phyloP scores from a whole-genome alignment of 2,113 vertebrate genomes.

The Nymphicus hollandicus region DNA sequence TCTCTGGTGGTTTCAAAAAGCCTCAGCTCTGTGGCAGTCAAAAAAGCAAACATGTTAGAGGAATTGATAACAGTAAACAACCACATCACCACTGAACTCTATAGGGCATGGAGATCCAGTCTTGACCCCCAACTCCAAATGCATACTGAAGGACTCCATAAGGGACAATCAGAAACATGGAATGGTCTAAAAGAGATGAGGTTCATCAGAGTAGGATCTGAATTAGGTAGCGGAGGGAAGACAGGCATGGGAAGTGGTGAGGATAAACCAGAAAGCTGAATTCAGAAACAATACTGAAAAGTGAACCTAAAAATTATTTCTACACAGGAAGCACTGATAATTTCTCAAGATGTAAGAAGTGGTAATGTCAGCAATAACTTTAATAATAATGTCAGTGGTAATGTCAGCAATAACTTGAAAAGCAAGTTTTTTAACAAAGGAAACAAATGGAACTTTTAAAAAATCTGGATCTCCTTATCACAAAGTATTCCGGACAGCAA shows the following conservation, averaged over 20 bases:
- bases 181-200: accelerated
- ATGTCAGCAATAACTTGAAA: background rate
- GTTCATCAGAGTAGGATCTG: background rate
- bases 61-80: background rate
- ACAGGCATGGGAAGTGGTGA: background rate
- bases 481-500: background rate
- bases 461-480: background rate
- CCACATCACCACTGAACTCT: accelerated
- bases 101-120: background rate
- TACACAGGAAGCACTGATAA: background rate
- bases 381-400: too few relatives aligned
- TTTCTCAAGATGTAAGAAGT: background rate
- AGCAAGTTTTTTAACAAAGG: background rate
- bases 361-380: accelerated
- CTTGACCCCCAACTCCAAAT: accelerated
- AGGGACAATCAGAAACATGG: background rate
- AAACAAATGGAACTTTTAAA: background rate
- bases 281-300: background rate
- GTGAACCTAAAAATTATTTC: background rate
- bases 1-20: background rate
- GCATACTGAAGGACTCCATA: accelerated
- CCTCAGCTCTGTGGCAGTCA: background rate
- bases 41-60: background rate
- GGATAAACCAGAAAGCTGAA: background rate
- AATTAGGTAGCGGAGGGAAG: accelerated